phyloP scores from a whole-genome alignment of 1,140 invertebrate species.

The Sesamia nonagrioides region DNA sequence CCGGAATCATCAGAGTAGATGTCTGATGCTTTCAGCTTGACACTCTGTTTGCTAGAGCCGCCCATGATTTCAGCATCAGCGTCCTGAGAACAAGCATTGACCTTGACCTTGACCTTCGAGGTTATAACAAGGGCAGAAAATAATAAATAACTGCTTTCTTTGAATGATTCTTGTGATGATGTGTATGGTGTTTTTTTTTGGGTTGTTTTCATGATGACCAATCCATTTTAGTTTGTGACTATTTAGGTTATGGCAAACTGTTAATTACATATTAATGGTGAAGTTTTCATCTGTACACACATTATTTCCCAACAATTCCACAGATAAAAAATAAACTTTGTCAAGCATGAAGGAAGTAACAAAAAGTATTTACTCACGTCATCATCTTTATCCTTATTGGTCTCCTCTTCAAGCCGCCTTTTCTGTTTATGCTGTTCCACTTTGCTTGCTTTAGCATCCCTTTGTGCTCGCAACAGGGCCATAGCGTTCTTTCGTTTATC shows the following conservation, averaged over 20 bases:
- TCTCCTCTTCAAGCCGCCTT: conserved; percentile 64
- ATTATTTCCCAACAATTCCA: no score
- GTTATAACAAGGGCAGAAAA: background rate
- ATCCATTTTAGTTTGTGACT: no score
- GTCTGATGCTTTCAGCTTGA: conserved; percentile 96
- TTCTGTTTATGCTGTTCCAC: conserved; percentile 79
- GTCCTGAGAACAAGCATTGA: conserved; percentile 67
- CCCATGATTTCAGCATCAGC: conserved; percentile 88
- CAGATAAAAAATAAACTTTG: no score
- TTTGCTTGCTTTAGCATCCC: conserved; percentile 91
- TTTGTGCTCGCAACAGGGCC: conserved; percentile 95
- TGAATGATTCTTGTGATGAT: background rate
- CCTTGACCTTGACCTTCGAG: conserved; percentile 9
- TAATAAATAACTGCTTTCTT: background rate
- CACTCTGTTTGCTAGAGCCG: conserved; percentile 84
- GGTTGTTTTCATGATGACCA: no score
- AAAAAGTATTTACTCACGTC: conserved; percentile 63
- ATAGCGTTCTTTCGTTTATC: conserved; percentile 97
- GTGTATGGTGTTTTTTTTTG: background rate
- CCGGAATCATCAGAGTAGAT: conserved; percentile 98
- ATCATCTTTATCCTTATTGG: conserved; percentile 67
- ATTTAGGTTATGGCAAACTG: no score
- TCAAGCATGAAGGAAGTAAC: background rate
- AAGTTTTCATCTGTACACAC: no score
- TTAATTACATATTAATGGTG: no score